These are phyloP conservation scores for Lasioglossum vierecki DNA, from an alignment of 2,888 invertebrate genomes.

Conservation along the genomic window DNA sequence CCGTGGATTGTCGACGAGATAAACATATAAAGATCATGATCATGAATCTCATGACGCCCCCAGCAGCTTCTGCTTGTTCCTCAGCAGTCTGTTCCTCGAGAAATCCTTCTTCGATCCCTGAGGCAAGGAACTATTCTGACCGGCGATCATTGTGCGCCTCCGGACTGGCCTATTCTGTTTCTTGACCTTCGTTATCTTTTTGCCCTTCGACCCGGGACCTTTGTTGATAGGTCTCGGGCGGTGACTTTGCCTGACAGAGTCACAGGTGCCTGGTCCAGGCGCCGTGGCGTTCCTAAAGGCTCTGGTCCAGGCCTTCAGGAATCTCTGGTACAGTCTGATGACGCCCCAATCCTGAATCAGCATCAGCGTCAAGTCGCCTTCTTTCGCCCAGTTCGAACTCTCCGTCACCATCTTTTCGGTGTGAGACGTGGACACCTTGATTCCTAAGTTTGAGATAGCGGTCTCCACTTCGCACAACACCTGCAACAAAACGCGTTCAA, in stretches of 20 bases:
- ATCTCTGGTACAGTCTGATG: slow-evolving; percentile 86
- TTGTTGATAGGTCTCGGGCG: slow-evolving; percentile 66
- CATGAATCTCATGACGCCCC: slow-evolving; percentile 23
- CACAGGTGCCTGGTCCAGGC: slow-evolving; percentile 78
- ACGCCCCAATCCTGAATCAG: slow-evolving; percentile 87
- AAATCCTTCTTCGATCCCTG: slow-evolving; percentile 67
- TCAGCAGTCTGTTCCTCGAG: slow-evolving; percentile 67
- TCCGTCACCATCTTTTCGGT: slow-evolving; percentile 80
- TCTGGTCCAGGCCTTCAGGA: slow-evolving; percentile 86
- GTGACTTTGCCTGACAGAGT: slow-evolving; percentile 72
- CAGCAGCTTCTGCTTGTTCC: slow-evolving; percentile 69
- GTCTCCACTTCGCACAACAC: slow-evolving; percentile 87
- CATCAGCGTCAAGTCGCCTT: slow-evolving; percentile 85
- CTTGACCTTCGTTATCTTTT: slow-evolving; percentile 62
- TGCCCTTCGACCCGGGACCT: slow-evolving; percentile 47
- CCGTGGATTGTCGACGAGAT: slow-evolving; percentile 26
- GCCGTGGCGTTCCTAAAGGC: slow-evolving; percentile 84
- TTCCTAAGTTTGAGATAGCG: slow-evolving; percentile 84
- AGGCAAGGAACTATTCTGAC: slow-evolving; percentile 65
- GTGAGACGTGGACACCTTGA: slow-evolving; percentile 77
- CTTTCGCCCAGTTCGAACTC: slow-evolving; percentile 83
- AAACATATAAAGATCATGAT: neutral
- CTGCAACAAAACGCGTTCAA: slow-evolving; percentile 62
- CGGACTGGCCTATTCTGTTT: slow-evolving; percentile 68
- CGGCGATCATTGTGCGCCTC: slow-evolving; percentile 56